These are phyloP conservation scores for Chaetops frenatus DNA, from an alignment of 2,113 vertebrate species.

Conservation along the genomic window DNA sequence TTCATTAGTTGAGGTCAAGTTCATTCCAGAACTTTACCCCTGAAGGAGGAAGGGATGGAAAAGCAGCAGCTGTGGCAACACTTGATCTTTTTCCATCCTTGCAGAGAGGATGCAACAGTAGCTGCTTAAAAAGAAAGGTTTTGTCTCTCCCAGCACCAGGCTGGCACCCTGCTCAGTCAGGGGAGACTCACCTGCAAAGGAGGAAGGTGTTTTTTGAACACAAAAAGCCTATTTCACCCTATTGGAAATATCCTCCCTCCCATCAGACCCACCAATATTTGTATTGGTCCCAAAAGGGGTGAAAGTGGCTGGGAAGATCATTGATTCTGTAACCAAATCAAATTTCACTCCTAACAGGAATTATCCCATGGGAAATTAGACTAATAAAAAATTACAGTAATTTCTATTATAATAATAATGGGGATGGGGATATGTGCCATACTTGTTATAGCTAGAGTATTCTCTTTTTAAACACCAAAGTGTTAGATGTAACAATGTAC, in stretches of 20 bases:
- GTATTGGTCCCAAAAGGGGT: background rate
- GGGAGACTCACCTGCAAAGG: background rate
- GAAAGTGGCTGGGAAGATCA: background rate
- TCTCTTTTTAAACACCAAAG: background rate
- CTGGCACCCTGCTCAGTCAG: background rate
- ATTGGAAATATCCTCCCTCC: background rate
- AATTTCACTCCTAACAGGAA: background rate
- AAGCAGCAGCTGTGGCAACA: background rate
- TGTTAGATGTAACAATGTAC: background rate
- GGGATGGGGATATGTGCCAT: background rate
- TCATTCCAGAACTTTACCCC: background rate
- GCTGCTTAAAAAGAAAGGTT: background rate
- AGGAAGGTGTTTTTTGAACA: background rate
- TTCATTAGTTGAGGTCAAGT: background rate
- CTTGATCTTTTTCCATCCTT: background rate
- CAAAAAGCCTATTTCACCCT: background rate
- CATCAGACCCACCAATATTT: background rate
- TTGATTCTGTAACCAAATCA: background rate
- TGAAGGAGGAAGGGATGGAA: background rate
- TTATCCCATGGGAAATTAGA: background rate
- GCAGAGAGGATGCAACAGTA: background rate
- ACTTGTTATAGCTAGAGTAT: background rate
- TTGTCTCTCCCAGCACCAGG: background rate
- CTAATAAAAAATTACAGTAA: background rate
- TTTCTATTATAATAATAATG: background rate